Percentiles rank a stretch among this genome's conserved stretches.
Evolutionary conservation across 2,888 invertebrate genomes (phyloP).

Genomic region (Halictus ligatus): DNA sequence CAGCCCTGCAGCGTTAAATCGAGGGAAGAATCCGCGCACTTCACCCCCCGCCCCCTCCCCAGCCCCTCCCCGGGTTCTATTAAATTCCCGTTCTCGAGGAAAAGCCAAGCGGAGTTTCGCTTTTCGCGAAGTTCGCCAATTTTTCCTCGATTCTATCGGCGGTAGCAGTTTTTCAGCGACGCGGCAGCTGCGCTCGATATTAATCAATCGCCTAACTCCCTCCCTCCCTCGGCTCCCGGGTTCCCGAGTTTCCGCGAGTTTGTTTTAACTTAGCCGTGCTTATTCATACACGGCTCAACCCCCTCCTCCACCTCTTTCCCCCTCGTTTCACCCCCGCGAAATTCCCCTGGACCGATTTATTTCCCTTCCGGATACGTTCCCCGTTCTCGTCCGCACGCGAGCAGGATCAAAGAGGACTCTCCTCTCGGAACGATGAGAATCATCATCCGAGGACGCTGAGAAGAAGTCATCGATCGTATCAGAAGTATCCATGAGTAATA

Average conservation of each 20-base stretch:
- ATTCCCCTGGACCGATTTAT: conserved; percentile 30
- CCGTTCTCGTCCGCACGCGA: not conserved
- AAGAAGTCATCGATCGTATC: not conserved
- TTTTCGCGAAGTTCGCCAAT: conserved; percentile 50
- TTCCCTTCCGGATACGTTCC: conserved; percentile 13
- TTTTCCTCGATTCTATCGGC: conserved; percentile 36
- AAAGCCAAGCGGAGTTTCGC: conserved; percentile 16
- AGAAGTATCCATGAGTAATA: too few relatives aligned
- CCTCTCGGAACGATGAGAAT: not conserved
- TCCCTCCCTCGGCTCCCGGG: not conserved
- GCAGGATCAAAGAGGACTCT: not conserved
- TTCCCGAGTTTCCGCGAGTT: conserved; percentile 36
- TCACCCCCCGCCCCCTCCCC: not conserved
- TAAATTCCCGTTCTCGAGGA: conserved; percentile 25
- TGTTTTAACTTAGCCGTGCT: conserved; percentile 42
- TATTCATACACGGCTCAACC: conserved; percentile 23
- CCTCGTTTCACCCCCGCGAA: not conserved
- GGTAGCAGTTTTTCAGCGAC: conserved; percentile 27
- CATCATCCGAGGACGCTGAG: not conserved
- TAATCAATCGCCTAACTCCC: conserved; percentile 51
- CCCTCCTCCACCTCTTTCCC: not conserved
- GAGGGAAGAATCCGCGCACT: not conserved
- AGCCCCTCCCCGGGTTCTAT: too few relatives aligned
- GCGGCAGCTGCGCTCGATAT: conserved; percentile 50
- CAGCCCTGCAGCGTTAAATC: not conserved